phyloP scores from a whole-genome alignment of 2,113 vertebrate genomes.

The Takifugu flavidus region DNA sequence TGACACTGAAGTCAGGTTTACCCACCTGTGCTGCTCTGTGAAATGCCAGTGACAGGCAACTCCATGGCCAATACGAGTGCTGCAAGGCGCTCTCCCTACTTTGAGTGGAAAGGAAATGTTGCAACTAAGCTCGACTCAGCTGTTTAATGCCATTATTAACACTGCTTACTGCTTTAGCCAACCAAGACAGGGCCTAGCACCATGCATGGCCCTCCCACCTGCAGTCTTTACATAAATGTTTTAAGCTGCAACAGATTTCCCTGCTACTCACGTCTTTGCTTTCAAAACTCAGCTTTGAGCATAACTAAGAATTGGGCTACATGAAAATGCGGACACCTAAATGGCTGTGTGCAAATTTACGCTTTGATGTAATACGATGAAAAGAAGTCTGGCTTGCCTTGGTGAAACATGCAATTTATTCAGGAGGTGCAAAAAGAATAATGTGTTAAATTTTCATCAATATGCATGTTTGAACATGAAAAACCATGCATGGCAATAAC shows the following conservation, averaged over 20 bases:
- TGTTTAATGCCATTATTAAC: slow-evolving; percentile 72
- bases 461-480: slow-evolving; percentile 61
- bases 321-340: slow-evolving; percentile 24
- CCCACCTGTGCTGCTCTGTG: slow-evolving; percentile 72
- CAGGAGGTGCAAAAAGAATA: slow-evolving; percentile 28
- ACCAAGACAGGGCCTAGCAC: slow-evolving; percentile 54
- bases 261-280: slow-evolving; percentile 20
- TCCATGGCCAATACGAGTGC: slow-evolving; percentile 68
- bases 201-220: slow-evolving; percentile 61
- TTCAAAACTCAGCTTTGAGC: slow-evolving; percentile 22
- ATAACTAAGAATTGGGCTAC: slow-evolving; percentile 12
- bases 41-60: slow-evolving; percentile 62
- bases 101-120: slow-evolving; percentile 58
- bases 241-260: slow-evolving; percentile 20
- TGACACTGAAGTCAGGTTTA: slow-evolving; percentile 46
- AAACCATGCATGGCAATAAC: slow-evolving; percentile 36
- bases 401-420: slow-evolving; percentile 42
- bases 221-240: slow-evolving; percentile 24
- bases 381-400: slow-evolving; percentile 20
- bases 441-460: slow-evolving; percentile 53
- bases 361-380: slow-evolving; percentile 44
- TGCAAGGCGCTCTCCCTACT: slow-evolving; percentile 48
- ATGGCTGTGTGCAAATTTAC: slow-evolving; percentile 22
- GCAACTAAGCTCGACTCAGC: slow-evolving; percentile 47
- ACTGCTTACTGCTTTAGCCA: slow-evolving; percentile 72